Evolutionary conservation across 2,113 vertebrate species (phyloP).

Genomic region (Dinomys branickii): DNA sequence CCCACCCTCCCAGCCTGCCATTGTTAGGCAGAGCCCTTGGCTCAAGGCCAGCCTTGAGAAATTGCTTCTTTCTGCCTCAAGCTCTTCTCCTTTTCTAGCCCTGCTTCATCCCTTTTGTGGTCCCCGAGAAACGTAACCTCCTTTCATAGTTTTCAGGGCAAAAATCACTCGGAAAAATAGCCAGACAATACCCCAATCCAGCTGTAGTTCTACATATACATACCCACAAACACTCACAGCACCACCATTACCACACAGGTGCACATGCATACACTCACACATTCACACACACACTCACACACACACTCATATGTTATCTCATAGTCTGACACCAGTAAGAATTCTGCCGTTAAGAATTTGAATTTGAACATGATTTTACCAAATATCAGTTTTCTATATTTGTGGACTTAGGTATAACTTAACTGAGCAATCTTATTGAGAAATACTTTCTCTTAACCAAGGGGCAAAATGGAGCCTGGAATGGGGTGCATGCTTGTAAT

Average conservation of each 20-base stretch:
- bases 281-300: neutral
- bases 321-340: neutral
- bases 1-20: neutral
- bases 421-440: neutral
- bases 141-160: neutral
- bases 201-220: neutral
- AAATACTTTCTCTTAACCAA: neutral
- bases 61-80: neutral
- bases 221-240: neutral
- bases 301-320: neutral
- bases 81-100: neutral
- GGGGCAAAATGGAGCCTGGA: neutral
- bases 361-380: neutral
- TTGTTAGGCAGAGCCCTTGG: neutral
- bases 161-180: slow-evolving; percentile 19
- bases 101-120: neutral
- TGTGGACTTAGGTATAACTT: neutral
- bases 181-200: neutral
- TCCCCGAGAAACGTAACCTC: neutral
- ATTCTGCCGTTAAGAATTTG: neutral
- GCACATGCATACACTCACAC: neutral
- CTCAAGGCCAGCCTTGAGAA: neutral
- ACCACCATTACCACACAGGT: neutral
- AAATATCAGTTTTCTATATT: neutral
- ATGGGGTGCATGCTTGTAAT: too few relatives aligned